These are phyloP conservation scores for Actinia equina DNA, from an alignment of 64 coral and sea anemone species.

Conservation along the genomic window DNA sequence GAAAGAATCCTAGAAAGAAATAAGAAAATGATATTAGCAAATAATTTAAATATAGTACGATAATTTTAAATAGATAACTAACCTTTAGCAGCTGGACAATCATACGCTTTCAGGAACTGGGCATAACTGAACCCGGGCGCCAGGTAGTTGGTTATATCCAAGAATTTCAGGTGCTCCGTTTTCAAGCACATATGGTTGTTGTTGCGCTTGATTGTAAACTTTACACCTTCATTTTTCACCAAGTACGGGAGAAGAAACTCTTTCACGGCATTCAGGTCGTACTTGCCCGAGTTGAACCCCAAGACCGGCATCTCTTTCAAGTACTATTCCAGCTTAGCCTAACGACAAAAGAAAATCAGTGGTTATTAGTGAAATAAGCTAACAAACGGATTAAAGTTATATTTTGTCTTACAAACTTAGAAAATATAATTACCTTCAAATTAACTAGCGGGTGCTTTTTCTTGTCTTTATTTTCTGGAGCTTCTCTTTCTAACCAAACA, in stretches of 20 bases:
- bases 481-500: too few relatives aligned
- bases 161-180: not conserved
- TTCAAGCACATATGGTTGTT: slow-evolving; percentile 11
- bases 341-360: too few relatives aligned
- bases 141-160: slow-evolving; percentile 50
- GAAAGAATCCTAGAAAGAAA: slow-evolving; percentile 9
- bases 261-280: slow-evolving; percentile 4
- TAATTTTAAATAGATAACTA: not conserved
- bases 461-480: too few relatives aligned
- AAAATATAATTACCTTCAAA: too few relatives aligned
- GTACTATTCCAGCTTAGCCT: not conserved
- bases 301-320: slow-evolving; percentile 17
- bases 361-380: too few relatives aligned
- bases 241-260: not conserved
- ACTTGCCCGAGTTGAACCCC: slow-evolving; percentile 25
- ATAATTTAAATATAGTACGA: not conserved
- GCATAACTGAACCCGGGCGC: not conserved
- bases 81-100: not conserved
- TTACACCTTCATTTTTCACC: not conserved
- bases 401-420: too few relatives aligned
- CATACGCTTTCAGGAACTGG: not conserved
- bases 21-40: not conserved
- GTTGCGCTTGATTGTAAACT: not conserved
- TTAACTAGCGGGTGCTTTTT: too few relatives aligned
- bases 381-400: too few relatives aligned